phyloP scores from a whole-genome alignment of 2,888 invertebrate species.

The Eristalis intricaria region DNA sequence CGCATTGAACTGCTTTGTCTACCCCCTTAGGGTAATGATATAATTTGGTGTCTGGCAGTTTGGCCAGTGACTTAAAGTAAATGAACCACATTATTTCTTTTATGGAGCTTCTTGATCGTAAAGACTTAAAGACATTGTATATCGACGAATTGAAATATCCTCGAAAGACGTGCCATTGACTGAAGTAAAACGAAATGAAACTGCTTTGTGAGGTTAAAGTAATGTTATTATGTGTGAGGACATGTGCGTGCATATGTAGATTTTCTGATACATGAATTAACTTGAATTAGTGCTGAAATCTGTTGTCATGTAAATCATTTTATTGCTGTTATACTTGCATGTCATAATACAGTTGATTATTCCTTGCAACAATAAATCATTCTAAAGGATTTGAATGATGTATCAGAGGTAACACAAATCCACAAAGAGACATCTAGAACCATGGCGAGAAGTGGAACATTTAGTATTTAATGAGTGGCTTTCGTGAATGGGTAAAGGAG shows the following conservation, averaged over 20 bases:
- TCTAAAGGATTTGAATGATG: background rate
- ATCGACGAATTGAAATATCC: conserved; percentile 11
- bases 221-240: background rate
- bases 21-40: background rate
- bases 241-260: background rate
- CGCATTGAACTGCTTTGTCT: background rate
- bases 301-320: conserved; percentile 23
- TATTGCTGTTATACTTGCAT: background rate
- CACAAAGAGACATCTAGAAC: no score
- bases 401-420: background rate
- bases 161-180: background rate
- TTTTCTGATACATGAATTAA: conserved; percentile 26
- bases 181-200: background rate
- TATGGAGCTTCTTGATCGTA: conserved; percentile 23
- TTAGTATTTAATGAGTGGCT: no score
- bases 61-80: background rate
- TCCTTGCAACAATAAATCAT: conserved; percentile 17
- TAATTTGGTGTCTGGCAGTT: background rate
- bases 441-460: no score
- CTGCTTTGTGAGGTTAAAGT: background rate
- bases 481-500: no score
- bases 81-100: background rate
- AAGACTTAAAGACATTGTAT: background rate
- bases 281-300: conserved; percentile 15
- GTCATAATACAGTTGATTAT: conserved; percentile 12